Evolutionary conservation across 2,888 invertebrate genomes (phyloP).

Genomic region (Amblyjoppa proteus): DNA sequence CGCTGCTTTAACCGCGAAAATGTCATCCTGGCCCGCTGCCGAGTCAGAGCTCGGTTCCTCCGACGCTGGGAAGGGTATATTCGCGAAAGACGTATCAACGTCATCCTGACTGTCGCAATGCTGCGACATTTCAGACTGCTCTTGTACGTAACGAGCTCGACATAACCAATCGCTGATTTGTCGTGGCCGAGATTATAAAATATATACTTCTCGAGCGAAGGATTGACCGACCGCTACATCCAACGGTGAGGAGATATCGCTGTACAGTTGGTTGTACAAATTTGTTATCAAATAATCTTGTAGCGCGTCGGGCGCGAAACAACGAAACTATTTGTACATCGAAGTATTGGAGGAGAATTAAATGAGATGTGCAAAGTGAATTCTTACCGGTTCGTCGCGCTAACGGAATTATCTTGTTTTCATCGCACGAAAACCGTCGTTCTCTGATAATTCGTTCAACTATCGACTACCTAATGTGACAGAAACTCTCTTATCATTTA

Average conservation of each 20-base stretch:
- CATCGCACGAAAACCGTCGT: neutral
- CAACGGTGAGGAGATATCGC: neutral
- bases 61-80: constrained; percentile 48
- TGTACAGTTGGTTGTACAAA: neutral
- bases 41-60: constrained; percentile 37
- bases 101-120: constrained; percentile 51
- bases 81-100: constrained; percentile 39
- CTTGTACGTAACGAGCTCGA: neutral
- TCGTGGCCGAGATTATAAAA: neutral
- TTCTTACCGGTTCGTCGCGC: constrained; percentile 3
- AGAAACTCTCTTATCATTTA: neutral
- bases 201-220: neutral
- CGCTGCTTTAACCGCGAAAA: constrained; percentile 18
- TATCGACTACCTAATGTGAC: neutral
- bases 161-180: constrained; percentile 15
- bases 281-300: neutral
- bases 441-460: neutral
- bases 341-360: neutral
- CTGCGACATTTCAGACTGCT: constrained; percentile 52
- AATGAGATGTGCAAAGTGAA: neutral
- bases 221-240: neutral
- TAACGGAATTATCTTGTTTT: neutral
- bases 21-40: constrained; percentile 29
- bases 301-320: neutral
- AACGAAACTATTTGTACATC: neutral